These are phyloP conservation scores for Falco novaeseelandiae DNA, from an alignment of 2,797 vertebrate species.

Conservation along the genomic window DNA sequence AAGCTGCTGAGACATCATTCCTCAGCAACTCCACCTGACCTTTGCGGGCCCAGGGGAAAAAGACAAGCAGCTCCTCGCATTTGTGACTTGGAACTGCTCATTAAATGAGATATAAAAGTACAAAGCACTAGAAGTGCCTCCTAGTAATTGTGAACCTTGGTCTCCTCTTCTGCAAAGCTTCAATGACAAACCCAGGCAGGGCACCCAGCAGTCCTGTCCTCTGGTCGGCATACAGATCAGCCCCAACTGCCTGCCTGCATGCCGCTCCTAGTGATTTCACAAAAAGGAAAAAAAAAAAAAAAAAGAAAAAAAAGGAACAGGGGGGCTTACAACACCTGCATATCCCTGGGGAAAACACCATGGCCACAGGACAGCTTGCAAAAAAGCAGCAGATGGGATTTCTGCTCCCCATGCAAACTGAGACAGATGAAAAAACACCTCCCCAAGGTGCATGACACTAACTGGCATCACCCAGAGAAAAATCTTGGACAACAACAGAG, in stretches of 20 bases:
- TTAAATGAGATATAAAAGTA: accelerated
- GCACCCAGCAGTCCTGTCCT: background rate
- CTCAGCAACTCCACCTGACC: background rate
- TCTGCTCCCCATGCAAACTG: background rate
- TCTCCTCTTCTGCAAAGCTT: background rate
- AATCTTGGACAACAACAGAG: background rate
- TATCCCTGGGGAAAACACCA: background rate
- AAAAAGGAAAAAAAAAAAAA: background rate
- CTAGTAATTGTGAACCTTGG: accelerated
- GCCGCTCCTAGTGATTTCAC: accelerated
- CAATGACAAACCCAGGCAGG: background rate
- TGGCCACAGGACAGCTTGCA: accelerated
- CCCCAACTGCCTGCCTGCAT: accelerated
- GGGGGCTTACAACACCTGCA: background rate
- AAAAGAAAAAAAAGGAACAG: background rate
- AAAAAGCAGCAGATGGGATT: background rate
- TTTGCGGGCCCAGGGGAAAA: background rate
- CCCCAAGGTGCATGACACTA: background rate
- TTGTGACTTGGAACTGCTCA: background rate
- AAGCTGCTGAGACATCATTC: conserved; percentile 31
- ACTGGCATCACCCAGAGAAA: background rate
- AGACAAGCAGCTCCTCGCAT: accelerated
- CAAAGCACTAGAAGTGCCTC: background rate
- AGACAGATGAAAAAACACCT: background rate
- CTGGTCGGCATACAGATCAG: accelerated